A percentile compares a stretch with the other conserved stretches of the same genome.
phyloP scores from a whole-genome alignment of 1,140 invertebrate species.

The Himalopsyche phryganea region DNA sequence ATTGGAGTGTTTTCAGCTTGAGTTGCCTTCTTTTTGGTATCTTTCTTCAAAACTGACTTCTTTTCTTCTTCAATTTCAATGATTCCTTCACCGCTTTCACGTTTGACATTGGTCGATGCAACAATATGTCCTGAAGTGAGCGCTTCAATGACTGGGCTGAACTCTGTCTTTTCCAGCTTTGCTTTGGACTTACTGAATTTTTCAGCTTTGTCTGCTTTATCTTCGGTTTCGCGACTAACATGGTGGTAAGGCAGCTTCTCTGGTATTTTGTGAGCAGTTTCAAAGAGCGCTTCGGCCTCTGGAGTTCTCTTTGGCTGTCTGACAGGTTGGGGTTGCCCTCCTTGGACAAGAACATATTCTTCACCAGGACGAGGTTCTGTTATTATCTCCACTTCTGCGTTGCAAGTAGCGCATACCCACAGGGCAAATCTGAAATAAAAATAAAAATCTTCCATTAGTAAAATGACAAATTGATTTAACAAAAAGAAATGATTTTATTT shows the following conservation, averaged over 20 bases:
- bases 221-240: conserved; percentile 33
- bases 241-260: conserved; percentile 46
- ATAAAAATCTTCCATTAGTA: conserved; percentile 3
- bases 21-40: conserved; percentile 42
- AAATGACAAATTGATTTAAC: neutral
- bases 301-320: conserved; percentile 33
- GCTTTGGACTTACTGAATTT: conserved; percentile 25
- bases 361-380: conserved; percentile 54
- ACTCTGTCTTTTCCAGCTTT: conserved; percentile 19
- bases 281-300: conserved; percentile 34
- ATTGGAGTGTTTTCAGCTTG: conserved; percentile 25
- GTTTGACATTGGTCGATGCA: conserved; percentile 16
- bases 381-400: conserved; percentile 51
- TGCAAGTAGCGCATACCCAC: conserved; percentile 34
- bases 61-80: conserved; percentile 50
- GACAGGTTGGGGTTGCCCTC: conserved; percentile 43
- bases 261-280: conserved; percentile 50
- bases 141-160: conserved; percentile 23
- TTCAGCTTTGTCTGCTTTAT: conserved; percentile 12
- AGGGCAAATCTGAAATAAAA: conserved; percentile 47
- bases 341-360: conserved; percentile 53
- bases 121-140: conserved; percentile 9
- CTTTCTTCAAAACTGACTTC: conserved; percentile 40
- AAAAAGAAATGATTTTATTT: neutral
- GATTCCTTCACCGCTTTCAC: conserved; percentile 42